phyloP scores from a whole-genome alignment of 2,797 vertebrate genomes.

The Gallinago stenura region DNA sequence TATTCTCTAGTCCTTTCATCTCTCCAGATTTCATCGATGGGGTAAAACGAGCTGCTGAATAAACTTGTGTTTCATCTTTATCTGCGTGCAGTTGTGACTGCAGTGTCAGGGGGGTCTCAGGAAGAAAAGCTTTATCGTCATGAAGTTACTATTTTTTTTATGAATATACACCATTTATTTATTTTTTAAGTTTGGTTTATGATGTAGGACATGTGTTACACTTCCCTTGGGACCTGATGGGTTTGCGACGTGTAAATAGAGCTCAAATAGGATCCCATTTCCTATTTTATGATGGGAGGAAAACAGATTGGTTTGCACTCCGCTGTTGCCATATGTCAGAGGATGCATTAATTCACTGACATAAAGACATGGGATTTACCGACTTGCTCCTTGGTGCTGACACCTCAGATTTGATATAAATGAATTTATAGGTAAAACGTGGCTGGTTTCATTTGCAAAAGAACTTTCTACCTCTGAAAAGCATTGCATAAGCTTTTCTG shows the following conservation, averaged over 20 bases:
- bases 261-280: constrained; percentile 12
- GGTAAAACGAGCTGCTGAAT: background rate
- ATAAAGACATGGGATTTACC: background rate
- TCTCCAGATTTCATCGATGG: background rate
- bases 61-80: background rate
- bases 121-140: background rate
- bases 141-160: background rate
- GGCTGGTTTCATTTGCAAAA: background rate
- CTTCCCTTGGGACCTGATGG: background rate
- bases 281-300: background rate
- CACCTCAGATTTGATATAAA: background rate
- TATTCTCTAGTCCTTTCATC: background rate
- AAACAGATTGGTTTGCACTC: background rate
- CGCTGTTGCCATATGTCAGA: background rate
- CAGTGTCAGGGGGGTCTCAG: background rate
- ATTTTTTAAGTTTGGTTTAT: background rate
- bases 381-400: background rate
- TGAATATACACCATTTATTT: background rate
- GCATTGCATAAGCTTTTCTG: background rate
- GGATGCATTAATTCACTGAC: background rate
- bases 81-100: background rate
- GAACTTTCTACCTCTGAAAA: background rate
- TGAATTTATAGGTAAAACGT: background rate
- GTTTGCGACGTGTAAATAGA: background rate
- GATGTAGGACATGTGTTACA: background rate